Conservation (phyloP, 2,797 vertebrate genomes). For the Coccyzus lansbergi region DNA sequence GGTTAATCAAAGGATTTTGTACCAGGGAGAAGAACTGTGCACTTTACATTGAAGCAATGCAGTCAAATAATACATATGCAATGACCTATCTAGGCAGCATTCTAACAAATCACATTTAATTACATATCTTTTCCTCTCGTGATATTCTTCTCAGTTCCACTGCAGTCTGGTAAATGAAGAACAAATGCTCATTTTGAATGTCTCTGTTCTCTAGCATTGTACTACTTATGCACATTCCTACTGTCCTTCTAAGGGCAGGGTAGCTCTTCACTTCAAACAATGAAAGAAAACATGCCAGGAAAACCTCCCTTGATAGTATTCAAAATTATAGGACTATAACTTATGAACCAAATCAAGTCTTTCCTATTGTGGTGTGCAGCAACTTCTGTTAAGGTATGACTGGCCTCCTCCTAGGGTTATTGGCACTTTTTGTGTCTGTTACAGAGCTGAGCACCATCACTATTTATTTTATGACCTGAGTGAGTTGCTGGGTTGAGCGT, state of each 20-base stretch:
- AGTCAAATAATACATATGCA: not conserved
- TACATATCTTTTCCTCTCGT: not conserved
- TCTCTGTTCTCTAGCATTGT: slow-evolving; percentile 34
- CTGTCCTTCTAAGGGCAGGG: slow-evolving; percentile 6
- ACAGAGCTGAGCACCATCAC: not conserved
- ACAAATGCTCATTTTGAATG: slow-evolving; percentile 51
- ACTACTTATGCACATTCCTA: slow-evolving; percentile 50
- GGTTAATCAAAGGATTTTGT: slow-evolving; percentile 23
- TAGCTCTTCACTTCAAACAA: slow-evolving; percentile 22
- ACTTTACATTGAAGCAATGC: not conserved
- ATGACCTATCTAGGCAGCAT: slow-evolving; percentile 26
- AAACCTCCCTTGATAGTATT: not conserved
- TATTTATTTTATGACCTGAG: not conserved
- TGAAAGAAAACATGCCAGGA: not conserved
- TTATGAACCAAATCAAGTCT: not conserved
- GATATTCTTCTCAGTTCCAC: slow-evolving; percentile 13
- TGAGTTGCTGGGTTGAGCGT: not conserved
- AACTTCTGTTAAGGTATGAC: not conserved
- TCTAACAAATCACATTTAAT: slow-evolving; percentile 27
- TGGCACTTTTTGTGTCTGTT: not conserved
- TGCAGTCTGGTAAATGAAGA: slow-evolving; percentile 38
- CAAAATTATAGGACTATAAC: not conserved
- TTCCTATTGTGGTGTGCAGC: not conserved
- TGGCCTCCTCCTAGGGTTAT: not conserved
- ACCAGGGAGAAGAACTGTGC: not conserved